These are phyloP conservation scores for Punctoribates punctum DNA, from an alignment of 2,888 invertebrate species.

Conservation along the genomic window DNA sequence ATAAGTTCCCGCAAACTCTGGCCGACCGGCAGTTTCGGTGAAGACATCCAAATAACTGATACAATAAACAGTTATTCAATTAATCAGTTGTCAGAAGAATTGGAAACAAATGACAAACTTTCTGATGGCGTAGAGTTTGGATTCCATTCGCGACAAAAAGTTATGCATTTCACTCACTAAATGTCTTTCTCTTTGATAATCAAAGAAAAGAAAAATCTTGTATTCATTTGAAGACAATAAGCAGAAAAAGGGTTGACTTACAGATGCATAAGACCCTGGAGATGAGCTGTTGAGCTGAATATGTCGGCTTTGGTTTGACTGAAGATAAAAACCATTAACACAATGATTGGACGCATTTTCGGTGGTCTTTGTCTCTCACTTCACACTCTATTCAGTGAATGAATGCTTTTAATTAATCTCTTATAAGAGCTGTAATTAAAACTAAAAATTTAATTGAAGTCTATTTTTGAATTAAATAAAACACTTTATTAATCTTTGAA, in stretches of 20 bases:
- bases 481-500: background rate
- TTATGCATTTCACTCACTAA: slow-evolving; percentile 51
- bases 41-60: slow-evolving; percentile 47
- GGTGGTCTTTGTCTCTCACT: background rate
- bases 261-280: slow-evolving; percentile 50
- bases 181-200: slow-evolving; percentile 49
- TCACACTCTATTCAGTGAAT: background rate
- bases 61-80: background rate
- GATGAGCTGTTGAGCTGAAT: slow-evolving; percentile 51
- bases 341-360: slow-evolving; percentile 26
- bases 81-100: background rate
- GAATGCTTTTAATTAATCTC: background rate
- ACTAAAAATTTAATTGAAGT: background rate
- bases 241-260: slow-evolving; percentile 12
- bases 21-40: slow-evolving; percentile 42
- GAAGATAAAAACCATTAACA: background rate
- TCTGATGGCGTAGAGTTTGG: slow-evolving; percentile 50
- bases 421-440: background rate
- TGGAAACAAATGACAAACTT: slow-evolving; percentile 47
- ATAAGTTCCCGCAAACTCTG: slow-evolving; percentile 42
- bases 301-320: slow-evolving; percentile 49
- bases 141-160: slow-evolving; percentile 50
- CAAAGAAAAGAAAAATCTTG: background rate
- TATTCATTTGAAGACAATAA: background rate
- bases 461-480: background rate